These are phyloP conservation scores for Gastrophryne carolinensis DNA, from an alignment of 2,797 vertebrate genomes.

Conservation along the genomic window DNA sequence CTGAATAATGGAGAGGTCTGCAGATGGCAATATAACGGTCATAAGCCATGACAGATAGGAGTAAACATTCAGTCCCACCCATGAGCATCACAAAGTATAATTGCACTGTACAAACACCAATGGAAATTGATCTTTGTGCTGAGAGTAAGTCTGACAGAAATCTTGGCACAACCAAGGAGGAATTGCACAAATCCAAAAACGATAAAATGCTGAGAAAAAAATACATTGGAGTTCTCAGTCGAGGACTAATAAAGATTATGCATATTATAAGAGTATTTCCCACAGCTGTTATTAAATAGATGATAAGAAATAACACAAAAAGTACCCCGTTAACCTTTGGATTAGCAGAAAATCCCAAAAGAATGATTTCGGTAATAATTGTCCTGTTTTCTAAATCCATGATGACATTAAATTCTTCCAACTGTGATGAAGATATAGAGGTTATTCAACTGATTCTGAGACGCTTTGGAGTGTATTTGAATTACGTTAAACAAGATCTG, in stretches of 20 bases:
- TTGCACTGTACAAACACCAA: background rate
- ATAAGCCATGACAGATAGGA: conserved; percentile 3
- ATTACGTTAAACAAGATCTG: too few relatives aligned
- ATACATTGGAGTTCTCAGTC: conserved; percentile 8
- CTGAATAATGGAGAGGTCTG: background rate
- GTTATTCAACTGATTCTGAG: too few relatives aligned
- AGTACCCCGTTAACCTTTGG: background rate
- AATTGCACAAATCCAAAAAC: conserved; percentile 9
- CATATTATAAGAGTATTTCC: background rate
- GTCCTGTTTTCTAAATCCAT: background rate
- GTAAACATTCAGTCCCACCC: background rate
- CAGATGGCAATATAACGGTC: conserved; percentile 1
- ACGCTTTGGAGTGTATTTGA: too few relatives aligned
- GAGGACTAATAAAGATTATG: background rate
- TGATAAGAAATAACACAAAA: background rate
- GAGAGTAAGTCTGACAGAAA: background rate
- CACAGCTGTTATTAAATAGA: background rate
- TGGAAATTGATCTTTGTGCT: background rate
- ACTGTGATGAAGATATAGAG: too few relatives aligned
- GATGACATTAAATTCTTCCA: too few relatives aligned
- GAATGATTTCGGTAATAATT: background rate
- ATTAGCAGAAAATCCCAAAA: background rate
- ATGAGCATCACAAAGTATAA: background rate
- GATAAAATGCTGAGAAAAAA: conserved; percentile 1
- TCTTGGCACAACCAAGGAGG: background rate